Evolutionary conservation across 2,797 vertebrate species (phyloP).

Genomic region (Otus scops): DNA sequence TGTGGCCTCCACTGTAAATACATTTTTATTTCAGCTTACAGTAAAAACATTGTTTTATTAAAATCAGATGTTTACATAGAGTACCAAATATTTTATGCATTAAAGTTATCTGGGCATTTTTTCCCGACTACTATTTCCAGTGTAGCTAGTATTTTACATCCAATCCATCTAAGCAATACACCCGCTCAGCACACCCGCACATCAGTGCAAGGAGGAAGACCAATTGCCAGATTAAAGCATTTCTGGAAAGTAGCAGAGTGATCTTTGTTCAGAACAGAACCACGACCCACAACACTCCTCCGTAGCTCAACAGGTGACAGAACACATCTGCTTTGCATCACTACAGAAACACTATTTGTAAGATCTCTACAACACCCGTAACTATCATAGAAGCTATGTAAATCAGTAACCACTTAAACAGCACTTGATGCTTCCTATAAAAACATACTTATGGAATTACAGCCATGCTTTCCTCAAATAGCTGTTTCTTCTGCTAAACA

Average conservation of each 20-base stretch:
- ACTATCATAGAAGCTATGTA: neutral
- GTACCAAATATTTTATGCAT: neutral
- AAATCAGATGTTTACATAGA: conserved; percentile 40
- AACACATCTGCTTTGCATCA: neutral
- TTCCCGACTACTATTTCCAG: neutral
- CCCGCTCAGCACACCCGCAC: neutral
- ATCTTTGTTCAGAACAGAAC: neutral
- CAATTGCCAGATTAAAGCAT: neutral
- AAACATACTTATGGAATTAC: conserved; percentile 10
- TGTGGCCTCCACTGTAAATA: conserved; percentile 53
- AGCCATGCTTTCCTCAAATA: neutral
- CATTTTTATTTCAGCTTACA: conserved; percentile 48
- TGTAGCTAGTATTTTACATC: neutral
- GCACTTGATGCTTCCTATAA: neutral
- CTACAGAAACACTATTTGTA: neutral
- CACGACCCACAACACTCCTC: neutral
- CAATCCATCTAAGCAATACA: neutral
- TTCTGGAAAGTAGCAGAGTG: neutral
- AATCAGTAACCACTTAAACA: conserved; percentile 1
- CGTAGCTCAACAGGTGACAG: conserved; percentile 21
- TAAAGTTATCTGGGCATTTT: neutral
- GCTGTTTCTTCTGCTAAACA: neutral
- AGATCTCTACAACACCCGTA: neutral
- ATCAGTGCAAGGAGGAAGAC: neutral
- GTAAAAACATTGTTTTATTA: conserved; percentile 50